Evolutionary conservation across 1,140 invertebrate species (phyloP), one percentile per base, ranked within the genome.

Genomic region (Drosophila varians): DNA sequence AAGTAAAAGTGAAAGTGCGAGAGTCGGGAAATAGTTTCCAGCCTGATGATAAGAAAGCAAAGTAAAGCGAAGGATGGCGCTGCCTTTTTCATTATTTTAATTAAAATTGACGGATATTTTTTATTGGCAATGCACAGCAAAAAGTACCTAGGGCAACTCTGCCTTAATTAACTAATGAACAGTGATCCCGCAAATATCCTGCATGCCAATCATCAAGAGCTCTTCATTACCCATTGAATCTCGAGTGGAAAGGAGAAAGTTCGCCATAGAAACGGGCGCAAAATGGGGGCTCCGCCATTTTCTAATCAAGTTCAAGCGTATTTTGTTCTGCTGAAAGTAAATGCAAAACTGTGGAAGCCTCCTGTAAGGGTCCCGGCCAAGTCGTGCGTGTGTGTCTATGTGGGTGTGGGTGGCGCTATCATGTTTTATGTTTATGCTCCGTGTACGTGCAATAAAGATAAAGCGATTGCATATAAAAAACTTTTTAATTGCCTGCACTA

Each of bases 401-500:
- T 6, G 26, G n/a, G 21, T 42, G 51, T 28, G 60, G 36, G 46
- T 49, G 43, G 42, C 16, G 68, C 87, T 86, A 82, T 86, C 77
- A 86, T 87, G 73, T 87, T 87, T 86, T 88, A 87, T 87, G 77
- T 77, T 87, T 87, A 77, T 87, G 64, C 77, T 66, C 68, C 82
- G 64, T 87, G 77, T 87, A 87, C 82, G 74, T 77, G 82, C 82
- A 87, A 87, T 87, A 87, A 87, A 87, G 82, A 87, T 87, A 87
- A 87, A 87, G 70, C 74, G 82, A 74, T 87, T 87, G 56, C 70
- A 52, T 87, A 87, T 74, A 87, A 87, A 86, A 87, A 86, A 76
- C 74, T 87, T 87, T 87, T 87, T 87, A 87, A 87, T 87, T 87
- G 82, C 82, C 82, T 87, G 82, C 82, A 87, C 82, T 87, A 87